These are phyloP conservation scores for Hylia prasina DNA, from an alignment of 2,113 vertebrate species.

Conservation along the genomic window DNA sequence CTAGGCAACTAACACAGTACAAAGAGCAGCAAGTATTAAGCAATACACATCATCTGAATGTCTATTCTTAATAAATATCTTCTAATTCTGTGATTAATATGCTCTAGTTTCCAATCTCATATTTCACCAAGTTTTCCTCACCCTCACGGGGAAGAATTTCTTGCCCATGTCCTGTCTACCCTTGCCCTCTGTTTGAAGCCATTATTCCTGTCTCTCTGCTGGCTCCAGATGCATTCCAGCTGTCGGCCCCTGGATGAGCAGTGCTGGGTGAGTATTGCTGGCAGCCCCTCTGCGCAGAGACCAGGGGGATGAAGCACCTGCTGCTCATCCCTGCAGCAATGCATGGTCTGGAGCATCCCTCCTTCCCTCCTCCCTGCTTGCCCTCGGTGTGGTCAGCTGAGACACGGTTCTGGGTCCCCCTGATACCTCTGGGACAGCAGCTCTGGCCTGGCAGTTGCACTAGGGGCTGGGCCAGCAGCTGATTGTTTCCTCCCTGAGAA, in stretches of 20 bases:
- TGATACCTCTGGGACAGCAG: background rate
- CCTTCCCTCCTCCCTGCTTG: background rate
- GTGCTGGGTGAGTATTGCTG: background rate
- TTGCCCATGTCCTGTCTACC: background rate
- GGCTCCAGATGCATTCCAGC: background rate
- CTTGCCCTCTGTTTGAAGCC: background rate
- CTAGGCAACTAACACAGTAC: too few species aligned
- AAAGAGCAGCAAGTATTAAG: too few species aligned
- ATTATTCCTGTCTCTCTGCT: background rate
- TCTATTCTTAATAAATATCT: too few species aligned
- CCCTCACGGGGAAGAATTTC: background rate
- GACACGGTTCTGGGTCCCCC: background rate
- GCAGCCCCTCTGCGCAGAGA: background rate
- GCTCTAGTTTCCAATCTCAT: too few species aligned
- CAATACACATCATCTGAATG: too few species aligned
- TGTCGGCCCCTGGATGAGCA: accelerated
- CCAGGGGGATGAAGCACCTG: background rate
- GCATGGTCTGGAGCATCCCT: background rate
- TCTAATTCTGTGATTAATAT: too few species aligned
- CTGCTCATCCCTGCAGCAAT: background rate
- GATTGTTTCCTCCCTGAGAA: background rate
- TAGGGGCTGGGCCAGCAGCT: background rate
- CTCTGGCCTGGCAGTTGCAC: background rate
- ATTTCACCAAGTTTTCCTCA: too few species aligned
- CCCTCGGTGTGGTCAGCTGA: background rate